These are phyloP conservation scores for Bubo bubo DNA, from an alignment of 2,113 vertebrate species.

Conservation along the genomic window DNA sequence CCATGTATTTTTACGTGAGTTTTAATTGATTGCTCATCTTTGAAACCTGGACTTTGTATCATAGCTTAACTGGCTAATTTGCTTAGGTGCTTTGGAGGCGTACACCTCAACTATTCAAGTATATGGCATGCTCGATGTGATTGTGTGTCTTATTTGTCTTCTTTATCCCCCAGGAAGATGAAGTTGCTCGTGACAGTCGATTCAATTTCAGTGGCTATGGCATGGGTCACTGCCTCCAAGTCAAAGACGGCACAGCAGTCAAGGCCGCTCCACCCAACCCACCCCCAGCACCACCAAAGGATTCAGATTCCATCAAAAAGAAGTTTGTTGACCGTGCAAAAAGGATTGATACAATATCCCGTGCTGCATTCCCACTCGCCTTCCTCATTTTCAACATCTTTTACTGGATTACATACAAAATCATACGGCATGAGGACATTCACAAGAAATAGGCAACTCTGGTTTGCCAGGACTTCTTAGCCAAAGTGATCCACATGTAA, in stretches of 20 bases:
- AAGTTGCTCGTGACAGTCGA: slow-evolving; percentile 87
- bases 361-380: slow-evolving; percentile 94
- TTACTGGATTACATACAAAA: slow-evolving; percentile 99
- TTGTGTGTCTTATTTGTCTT: slow-evolving; percentile 30
- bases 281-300: slow-evolving; percentile 79
- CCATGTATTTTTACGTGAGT: neutral
- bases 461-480: slow-evolving; percentile 57
- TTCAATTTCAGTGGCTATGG: slow-evolving; percentile 94
- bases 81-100: neutral
- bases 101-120: neutral
- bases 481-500: slow-evolving; percentile 78
- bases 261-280: slow-evolving; percentile 82
- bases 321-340: slow-evolving; percentile 98
- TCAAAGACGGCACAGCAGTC: slow-evolving; percentile 87
- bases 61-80: neutral
- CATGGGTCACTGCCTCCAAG: slow-evolving; percentile 90
- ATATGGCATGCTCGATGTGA: neutral
- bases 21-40: neutral
- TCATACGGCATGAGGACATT: slow-evolving; percentile 94
- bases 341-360: slow-evolving; percentile 97
- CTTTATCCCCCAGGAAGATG: slow-evolving; percentile 84
- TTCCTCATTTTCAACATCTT: slow-evolving; percentile 99
- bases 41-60: neutral
- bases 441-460: slow-evolving; percentile 82
- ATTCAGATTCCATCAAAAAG: slow-evolving; percentile 90